Conservation (phyloP, 2,797 vertebrate genomes). For the Scolopax bukidnonensis region DNA sequence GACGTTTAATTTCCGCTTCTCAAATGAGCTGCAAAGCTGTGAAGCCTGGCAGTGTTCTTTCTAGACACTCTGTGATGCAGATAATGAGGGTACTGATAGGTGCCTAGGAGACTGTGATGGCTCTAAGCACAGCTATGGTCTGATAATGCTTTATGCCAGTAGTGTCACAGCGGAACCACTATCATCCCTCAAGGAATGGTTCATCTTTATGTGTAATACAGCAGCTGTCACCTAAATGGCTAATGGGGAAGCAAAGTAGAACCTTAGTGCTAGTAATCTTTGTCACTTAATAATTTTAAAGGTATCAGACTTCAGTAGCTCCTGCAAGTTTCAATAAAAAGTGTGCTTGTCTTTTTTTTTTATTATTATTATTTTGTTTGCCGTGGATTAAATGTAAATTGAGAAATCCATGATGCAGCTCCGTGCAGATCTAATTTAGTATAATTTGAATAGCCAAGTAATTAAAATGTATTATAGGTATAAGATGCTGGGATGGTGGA, state of each 20-base stretch:
- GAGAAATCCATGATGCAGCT: conserved; percentile 72
- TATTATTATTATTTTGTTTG: conserved; percentile 56
- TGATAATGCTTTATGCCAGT: conserved; percentile 89
- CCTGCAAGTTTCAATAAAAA: conserved; percentile 72
- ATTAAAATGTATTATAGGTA: conserved; percentile 85
- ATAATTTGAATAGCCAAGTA: conserved; percentile 80
- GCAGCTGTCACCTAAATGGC: conserved; percentile 92
- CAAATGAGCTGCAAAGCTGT: conserved; percentile 91
- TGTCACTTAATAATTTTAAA: conserved; percentile 86
- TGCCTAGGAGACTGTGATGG: conserved; percentile 92
- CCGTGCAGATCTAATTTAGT: conserved; percentile 73
- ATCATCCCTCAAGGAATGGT: conserved; percentile 90
- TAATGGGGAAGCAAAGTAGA: conserved; percentile 84
- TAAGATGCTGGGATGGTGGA: conserved; percentile 77
- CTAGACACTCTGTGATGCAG: conserved; percentile 88
- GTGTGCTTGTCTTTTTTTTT: neutral
- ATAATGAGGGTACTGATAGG: conserved; percentile 96
- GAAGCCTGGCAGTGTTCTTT: conserved; percentile 84
- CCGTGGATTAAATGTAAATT: conserved; percentile 69
- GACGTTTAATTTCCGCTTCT: conserved; percentile 96
- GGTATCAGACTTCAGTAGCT: conserved; percentile 76
- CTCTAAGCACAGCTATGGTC: conserved; percentile 90
- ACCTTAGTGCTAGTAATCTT: conserved; percentile 82
- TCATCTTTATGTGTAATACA: conserved; percentile 92
- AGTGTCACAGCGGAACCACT: conserved; percentile 82